Conservation (phyloP, 2,888 invertebrate genomes). For the Melolontha melolontha region DNA sequence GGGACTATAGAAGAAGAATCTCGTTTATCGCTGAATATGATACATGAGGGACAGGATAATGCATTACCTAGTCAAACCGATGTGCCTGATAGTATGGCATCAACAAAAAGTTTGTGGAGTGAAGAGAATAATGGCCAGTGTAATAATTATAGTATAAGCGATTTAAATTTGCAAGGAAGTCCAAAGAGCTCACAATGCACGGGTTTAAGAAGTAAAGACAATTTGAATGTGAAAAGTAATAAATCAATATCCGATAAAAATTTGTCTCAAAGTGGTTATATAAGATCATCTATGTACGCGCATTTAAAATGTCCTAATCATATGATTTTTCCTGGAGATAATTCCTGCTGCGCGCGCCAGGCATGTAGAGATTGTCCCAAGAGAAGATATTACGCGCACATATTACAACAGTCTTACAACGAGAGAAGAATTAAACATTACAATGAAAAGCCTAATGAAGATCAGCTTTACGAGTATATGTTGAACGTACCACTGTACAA, state of each 20-base stretch:
- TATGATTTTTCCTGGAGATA: too few species aligned
- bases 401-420: neutral
- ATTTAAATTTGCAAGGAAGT: neutral
- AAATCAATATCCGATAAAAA: neutral
- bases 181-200: neutral
- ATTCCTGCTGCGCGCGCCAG: conserved; percentile 1
- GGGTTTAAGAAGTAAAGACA: too few species aligned
- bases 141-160: neutral
- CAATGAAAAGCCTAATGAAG: neutral
- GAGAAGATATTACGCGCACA: conserved; percentile 15
- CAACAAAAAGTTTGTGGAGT: neutral
- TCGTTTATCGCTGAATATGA: too few species aligned
- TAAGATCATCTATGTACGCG: neutral
- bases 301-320: neutral
- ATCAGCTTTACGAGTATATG: conserved; percentile 4
- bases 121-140: neutral
- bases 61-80: too few species aligned
- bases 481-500: conserved; percentile 3
- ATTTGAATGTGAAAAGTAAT: neutral
- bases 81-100: too few species aligned
- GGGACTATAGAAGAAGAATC: conserved; percentile 11
- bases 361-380: conserved; percentile 17
- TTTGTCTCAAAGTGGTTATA: neutral
- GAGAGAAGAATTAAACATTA: neutral
- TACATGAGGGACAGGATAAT: too few species aligned